Base-by-base conservation (phyloP, 2,888 invertebrate species). In the Temnothorax ravouxi region DNA sequence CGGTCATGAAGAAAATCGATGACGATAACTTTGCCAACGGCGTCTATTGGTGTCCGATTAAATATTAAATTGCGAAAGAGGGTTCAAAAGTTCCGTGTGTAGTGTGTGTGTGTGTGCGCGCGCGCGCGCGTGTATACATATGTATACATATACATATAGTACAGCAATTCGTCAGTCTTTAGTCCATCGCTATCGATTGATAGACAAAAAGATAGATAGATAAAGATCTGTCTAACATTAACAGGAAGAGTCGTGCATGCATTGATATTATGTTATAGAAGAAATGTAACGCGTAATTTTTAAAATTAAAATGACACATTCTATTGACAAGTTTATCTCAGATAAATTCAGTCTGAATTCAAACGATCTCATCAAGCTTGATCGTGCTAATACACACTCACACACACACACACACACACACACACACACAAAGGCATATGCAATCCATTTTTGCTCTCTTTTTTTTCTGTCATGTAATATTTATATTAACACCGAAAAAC, bases 261-360 rank as follows among this genome's bases (percentile, higher is more conserved):
- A 74, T 61, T 74, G n/a, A 34, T 61, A 47, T 18, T 38, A 9
- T 5, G 5, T 67, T 18, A 47, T 9, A 47, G 3, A 3, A 47
- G 11, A 67, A 18, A 21, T 8, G 21, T 41, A 41, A 41, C 18
- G 8, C 9, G 4, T 47, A 47, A 67, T 50, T 29, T 18, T 29
- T 50, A 29, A 52, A 34, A 71, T 67, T 47, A 47, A 29, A 47
- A 29, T 67, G 29, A 66, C 18, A 15, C 47, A 41, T 41, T 67
- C 9, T 47, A 15, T 47, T 29, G 47, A 29, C 18, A 66, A 47
- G 21, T 41, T 64, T 47, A 67, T 47, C 8, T 67, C 11, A 29
- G 8, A 15, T 44, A 44, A 66, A 34, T 34, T 34, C n/a, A 44
- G 15, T 8, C 9, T 18, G 29, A 67, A 66, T 44, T 61, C 9